phyloP scores from a whole-genome alignment of 1,140 invertebrate genomes.

The Solen grandis region DNA sequence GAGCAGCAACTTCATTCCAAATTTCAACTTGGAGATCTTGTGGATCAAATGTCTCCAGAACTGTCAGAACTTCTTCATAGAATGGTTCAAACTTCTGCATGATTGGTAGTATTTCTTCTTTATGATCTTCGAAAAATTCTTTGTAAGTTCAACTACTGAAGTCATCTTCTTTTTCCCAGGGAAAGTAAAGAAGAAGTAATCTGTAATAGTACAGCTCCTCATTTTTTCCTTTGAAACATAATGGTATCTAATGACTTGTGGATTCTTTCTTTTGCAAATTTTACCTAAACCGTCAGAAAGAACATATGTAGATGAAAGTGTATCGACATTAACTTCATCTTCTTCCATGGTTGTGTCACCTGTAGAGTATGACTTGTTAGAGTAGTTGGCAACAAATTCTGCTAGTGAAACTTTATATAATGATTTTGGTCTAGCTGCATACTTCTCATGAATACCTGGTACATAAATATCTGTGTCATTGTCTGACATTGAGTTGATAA shows the following conservation, averaged over 20 bases:
- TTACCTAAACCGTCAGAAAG: neutral
- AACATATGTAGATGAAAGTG: no score
- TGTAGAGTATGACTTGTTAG: neutral
- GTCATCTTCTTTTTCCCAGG: constrained; percentile 15
- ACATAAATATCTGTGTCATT: no score
- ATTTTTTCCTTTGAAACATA: constrained; percentile 35
- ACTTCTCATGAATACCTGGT: constrained; percentile 17
- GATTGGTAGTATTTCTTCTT: no score
- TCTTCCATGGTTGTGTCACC: constrained; percentile 1
- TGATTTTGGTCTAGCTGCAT: constrained; percentile 27
- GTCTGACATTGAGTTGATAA: no score
- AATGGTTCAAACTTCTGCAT: no score
- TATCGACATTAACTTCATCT: neutral
- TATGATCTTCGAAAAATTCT: constrained; percentile 20
- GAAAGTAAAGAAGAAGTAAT: constrained; percentile 41
- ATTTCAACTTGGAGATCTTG: constrained; percentile 26
- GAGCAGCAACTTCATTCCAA: no score
- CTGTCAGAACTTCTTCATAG: constrained; percentile 33
- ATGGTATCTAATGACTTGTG: constrained; percentile 4
- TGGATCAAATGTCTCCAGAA: constrained; percentile 37
- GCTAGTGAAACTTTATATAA: no score
- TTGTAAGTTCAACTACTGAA: constrained; percentile 11
- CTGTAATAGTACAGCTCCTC: constrained; percentile 32
- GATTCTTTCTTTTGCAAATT: neutral
- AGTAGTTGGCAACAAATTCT: no score